These are phyloP conservation scores for Macrophya alboannulata DNA, from an alignment of 2,888 invertebrate species.

Conservation along the genomic window DNA sequence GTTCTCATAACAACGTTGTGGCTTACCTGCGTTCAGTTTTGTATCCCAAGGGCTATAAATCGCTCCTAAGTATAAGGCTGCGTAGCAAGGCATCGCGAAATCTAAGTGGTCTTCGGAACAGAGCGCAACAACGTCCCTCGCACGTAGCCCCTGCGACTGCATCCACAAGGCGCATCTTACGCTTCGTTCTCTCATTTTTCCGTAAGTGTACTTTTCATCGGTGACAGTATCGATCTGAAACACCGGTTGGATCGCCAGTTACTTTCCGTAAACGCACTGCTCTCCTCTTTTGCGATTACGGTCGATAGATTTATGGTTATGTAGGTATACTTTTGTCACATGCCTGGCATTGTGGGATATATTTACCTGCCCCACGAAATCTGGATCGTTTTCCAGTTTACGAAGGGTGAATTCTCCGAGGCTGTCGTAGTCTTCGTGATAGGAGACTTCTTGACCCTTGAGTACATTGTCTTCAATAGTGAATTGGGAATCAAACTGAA, in stretches of 20 bases:
- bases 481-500: background rate
- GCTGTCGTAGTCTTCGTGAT: background rate
- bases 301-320: too few species aligned
- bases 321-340: too few species aligned
- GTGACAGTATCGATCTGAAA: conserved; percentile 69
- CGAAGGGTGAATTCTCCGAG: background rate
- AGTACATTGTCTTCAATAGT: conserved; percentile 1
- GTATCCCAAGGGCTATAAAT: background rate
- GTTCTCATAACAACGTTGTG: background rate
- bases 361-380: background rate
- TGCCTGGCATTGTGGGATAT: background rate
- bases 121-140: conserved; percentile 68
- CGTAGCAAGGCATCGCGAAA: conserved; percentile 63
- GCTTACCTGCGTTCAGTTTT: background rate
- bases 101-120: conserved; percentile 71
- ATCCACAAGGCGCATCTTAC: conserved; percentile 74
- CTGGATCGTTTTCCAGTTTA: background rate
- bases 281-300: too few species aligned
- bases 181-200: conserved; percentile 66
- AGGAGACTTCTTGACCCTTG: background rate
- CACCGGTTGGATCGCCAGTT: background rate
- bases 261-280: background rate
- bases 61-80: background rate
- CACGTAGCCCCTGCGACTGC: conserved; percentile 66
- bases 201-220: conserved; percentile 65